phyloP scores from a whole-genome alignment of 2,113 vertebrate genomes.

The Saimiri boliviensis region DNA sequence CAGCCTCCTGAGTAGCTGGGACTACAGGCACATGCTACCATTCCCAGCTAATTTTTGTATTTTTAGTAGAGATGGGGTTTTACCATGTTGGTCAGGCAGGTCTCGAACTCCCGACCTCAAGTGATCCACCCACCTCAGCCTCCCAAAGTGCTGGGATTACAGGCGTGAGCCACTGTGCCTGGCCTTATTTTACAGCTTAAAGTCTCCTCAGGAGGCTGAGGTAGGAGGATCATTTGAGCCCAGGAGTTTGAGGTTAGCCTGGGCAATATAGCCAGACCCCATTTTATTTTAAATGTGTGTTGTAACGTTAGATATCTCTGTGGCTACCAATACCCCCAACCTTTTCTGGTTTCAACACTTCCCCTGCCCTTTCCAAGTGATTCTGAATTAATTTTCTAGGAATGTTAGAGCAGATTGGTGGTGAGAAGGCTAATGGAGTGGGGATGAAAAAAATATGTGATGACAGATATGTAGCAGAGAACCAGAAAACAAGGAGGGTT shows the following conservation, averaged over 20 bases:
- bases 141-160: no score
- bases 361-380: background rate
- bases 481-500: background rate
- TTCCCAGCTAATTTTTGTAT: no score
- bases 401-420: background rate
- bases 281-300: background rate
- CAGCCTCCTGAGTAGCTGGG: background rate
- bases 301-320: background rate
- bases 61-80: no score
- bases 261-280: background rate
- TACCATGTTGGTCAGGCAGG: no score
- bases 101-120: no score
- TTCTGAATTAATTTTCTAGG: background rate
- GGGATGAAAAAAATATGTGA: background rate
- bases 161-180: no score
- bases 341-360: background rate
- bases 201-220: background rate
- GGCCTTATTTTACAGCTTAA: no score
- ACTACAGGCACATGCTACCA: background rate
- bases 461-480: slow-evolving; percentile 2
- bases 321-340: background rate
- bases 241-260: background rate
- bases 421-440: background rate
- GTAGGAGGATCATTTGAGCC: background rate
- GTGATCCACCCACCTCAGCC: no score